Base-by-base conservation (phyloP, 2,797 vertebrate genomes). In the Hyperoplus lanceolatus region DNA sequence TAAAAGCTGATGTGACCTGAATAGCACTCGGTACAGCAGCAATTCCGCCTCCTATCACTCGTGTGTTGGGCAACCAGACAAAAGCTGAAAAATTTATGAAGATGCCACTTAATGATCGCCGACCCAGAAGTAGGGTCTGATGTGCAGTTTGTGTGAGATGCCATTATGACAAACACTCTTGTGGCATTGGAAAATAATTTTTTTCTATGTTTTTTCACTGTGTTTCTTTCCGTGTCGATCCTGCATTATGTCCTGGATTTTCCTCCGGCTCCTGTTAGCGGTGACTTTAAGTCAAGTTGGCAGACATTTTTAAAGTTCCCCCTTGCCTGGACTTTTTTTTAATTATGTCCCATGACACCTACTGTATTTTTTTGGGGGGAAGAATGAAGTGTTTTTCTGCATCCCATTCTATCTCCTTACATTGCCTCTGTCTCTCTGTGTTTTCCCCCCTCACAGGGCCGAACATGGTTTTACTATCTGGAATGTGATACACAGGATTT, bases 1-100 rank as follows among this genome's bases (percentile, higher is more conserved):
- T 94, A 94, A 93, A 92, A 90, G 91, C 92, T 92, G 92, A 93
- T 93, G 93, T 94, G 94, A 93, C 94, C 93, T 90, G 91, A 93
- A 94, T 93, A 90, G 89, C 82, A 69, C 83, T 88, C 91, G 85
- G 86, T 90, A 91, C 86, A 84, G 87, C 75, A 6, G 80, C 86
- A 70, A 72, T 29, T 29, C 84, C 80, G 49, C 62, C 69, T 87
- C 80, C 75, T n/a, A 79, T 86, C 80, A 65, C 79, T 62, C 54
- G 76, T 72, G 75, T 57, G 29, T 29, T 29, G 29, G 75, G 72
- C 69, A 87, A 82, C 74, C 69, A 90, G 90, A 91, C 89, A 91
- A 91, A 77, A 87, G 84, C 82, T 92, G 85, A 92, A 94, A 92
- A 86, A 92, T 95, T 87, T 87, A 92, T 94, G 93, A 94, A 91